phyloP scores from a whole-genome alignment of 1,140 invertebrate genomes.

The Phthorimaea operculella region DNA sequence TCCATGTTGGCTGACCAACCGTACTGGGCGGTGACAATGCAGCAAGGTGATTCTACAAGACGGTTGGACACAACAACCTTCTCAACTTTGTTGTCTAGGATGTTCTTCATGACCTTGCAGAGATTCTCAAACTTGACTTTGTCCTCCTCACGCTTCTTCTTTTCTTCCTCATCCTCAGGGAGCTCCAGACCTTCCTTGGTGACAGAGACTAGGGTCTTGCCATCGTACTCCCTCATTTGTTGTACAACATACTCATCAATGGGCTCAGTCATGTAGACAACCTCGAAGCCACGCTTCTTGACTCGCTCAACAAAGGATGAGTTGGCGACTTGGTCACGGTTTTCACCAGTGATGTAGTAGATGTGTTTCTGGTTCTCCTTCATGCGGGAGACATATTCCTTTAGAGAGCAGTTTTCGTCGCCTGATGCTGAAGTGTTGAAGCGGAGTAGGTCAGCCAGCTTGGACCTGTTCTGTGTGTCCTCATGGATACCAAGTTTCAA shows the following conservation, averaged over 20 bases:
- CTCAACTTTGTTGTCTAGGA: conserved; percentile 97
- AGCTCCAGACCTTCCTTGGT: conserved; percentile 98
- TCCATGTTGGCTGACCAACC: conserved; percentile 99
- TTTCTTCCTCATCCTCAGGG: conserved; percentile 95
- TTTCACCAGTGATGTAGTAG: conserved; percentile 98
- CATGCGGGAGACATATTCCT: conserved; percentile 97
- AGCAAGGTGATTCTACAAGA: conserved; percentile 96
- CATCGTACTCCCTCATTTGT: conserved; percentile 98
- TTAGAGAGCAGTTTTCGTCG: conserved; percentile 91
- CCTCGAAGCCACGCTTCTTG: conserved; percentile 97
- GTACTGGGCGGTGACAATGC: conserved; percentile 99
- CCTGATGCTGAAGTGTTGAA: conserved; percentile 95
- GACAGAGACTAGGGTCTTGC: conserved; percentile 94
- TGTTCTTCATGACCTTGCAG: conserved; percentile 99
- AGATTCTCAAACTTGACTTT: conserved; percentile 94
- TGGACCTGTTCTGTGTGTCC: conserved; percentile 94
- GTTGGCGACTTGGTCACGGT: conserved; percentile 93
- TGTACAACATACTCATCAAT: conserved; percentile 99
- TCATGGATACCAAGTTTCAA: conserved; percentile 98
- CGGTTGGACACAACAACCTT: conserved; percentile 96
- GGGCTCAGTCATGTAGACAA: conserved; percentile 98
- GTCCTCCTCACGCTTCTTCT: conserved; percentile 97
- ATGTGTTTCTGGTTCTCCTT: conserved; percentile 98
- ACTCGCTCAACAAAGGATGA: conserved; percentile 98
- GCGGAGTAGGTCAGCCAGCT: conserved; percentile 91